Evolutionary conservation across 2,113 vertebrate genomes (phyloP).

Genomic region (Oryzias javanicus): DNA sequence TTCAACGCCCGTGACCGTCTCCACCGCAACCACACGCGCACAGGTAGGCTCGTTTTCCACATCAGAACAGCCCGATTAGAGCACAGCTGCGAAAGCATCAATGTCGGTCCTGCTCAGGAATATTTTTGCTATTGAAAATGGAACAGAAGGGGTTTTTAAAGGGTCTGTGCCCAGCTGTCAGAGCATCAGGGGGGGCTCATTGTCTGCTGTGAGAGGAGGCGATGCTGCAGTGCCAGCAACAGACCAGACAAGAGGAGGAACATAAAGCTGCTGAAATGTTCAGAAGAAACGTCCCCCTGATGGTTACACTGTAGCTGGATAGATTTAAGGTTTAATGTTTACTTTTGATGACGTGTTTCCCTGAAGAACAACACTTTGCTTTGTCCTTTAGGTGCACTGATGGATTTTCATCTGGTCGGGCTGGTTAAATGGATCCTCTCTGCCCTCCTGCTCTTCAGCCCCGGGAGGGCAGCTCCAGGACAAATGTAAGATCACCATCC

Average conservation of each 20-base stretch:
- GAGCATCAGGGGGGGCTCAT: no score
- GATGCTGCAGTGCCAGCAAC: no score
- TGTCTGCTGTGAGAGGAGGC: no score
- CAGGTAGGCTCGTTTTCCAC: slow-evolving; percentile 37
- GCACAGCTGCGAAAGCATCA: no score
- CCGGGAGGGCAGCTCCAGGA: slow-evolving; percentile 63
- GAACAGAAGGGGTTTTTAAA: no score
- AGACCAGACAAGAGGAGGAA: no score
- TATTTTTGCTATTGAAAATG: neutral
- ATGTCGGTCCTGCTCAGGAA: no score
- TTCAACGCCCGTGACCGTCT: neutral
- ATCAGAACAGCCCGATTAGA: neutral
- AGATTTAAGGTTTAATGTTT: no score
- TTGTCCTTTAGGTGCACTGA: slow-evolving; percentile 48
- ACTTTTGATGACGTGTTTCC: neutral
- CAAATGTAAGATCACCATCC: slow-evolving; percentile 39
- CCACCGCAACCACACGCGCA: slow-evolving; percentile 34
- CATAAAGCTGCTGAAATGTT: no score
- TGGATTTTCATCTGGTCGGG: slow-evolving; percentile 38
- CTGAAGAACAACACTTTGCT: neutral
- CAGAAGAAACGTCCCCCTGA: no score
- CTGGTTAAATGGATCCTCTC: slow-evolving; percentile 35
- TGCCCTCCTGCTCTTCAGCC: slow-evolving; percentile 49
- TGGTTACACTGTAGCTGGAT: no score
- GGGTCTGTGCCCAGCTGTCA: no score